Evolutionary conservation across 2,888 invertebrate species (phyloP).

Genomic region (Allacma fusca): DNA sequence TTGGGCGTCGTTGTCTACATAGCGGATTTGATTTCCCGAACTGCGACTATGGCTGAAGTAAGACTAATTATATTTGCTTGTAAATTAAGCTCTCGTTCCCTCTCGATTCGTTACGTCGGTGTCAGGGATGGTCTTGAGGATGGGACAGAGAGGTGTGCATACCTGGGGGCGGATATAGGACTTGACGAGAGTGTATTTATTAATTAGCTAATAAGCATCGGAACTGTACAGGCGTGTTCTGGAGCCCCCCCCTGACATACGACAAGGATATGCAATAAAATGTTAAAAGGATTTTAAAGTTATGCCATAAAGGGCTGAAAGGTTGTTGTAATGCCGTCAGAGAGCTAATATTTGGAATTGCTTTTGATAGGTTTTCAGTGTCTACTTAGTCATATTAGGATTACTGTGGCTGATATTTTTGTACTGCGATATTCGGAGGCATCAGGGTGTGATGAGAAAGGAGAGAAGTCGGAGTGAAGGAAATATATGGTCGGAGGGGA

Average conservation of each 20-base stretch:
- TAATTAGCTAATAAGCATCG: conserved; percentile 38
- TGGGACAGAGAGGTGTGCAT: too few relatives aligned
- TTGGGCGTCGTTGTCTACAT: conserved; percentile 73
- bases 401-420: conserved; percentile 72
- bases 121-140: too few relatives aligned
- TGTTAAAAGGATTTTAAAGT: conserved; percentile 11
- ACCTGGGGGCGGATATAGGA: too few relatives aligned
- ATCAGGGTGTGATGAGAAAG: conserved; percentile 64
- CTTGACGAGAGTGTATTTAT: conserved; percentile 39
- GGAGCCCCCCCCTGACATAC: neutral
- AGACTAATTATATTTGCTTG: conserved; percentile 56
- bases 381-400: conserved; percentile 70
- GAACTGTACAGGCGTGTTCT: conserved; percentile 46
- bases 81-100: neutral
- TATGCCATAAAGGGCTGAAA: conserved; percentile 8
- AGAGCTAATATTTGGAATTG: conserved; percentile 12
- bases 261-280: conserved; percentile 1
- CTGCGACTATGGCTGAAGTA: conserved; percentile 69
- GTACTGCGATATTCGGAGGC: conserved; percentile 71
- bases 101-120: neutral
- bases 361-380: conserved; percentile 70
- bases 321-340: neutral
- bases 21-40: conserved; percentile 69
- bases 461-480: conserved; percentile 49
- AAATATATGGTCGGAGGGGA: conserved; percentile 43